phyloP scores from a whole-genome alignment of 1,140 invertebrate genomes.

The Megathymus violae region DNA sequence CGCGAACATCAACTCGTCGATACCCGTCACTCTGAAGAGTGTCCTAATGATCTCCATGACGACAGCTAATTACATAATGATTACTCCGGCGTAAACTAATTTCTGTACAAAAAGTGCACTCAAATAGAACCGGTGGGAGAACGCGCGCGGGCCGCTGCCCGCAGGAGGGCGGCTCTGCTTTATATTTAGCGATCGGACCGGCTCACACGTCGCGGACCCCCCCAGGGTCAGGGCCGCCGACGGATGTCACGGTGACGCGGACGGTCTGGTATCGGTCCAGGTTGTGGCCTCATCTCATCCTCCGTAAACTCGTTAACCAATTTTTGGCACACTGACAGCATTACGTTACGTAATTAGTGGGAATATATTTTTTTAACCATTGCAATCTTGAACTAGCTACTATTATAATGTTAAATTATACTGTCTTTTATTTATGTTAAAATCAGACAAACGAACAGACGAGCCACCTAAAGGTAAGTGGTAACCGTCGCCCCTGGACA shows the following conservation, averaged over 20 bases:
- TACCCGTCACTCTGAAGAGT: too few species aligned
- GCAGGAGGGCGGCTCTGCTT: not conserved
- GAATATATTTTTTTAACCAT: too few species aligned
- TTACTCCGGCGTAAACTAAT: not conserved
- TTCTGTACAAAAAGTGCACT: constrained; percentile 1
- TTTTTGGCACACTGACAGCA: constrained; percentile 25
- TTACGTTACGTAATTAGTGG: too few species aligned
- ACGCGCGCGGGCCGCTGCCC: not conserved
- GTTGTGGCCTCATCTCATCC: constrained; percentile 9
- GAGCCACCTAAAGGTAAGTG: too few species aligned
- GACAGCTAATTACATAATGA: too few species aligned
- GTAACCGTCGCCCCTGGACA: too few species aligned
- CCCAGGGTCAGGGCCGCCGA: constrained; percentile 35
- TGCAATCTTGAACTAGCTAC: not conserved
- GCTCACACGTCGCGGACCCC: not conserved
- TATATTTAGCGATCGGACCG: not conserved
- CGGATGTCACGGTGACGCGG: constrained; percentile 21
- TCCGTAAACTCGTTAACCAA: not conserved
- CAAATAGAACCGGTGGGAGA: constrained; percentile 2
- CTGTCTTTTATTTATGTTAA: too few species aligned
- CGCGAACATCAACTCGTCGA: too few species aligned
- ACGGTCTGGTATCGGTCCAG: constrained; percentile 36
- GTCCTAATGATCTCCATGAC: too few species aligned
- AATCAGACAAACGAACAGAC: too few species aligned
- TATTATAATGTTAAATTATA: too few species aligned